Evolutionary conservation across 53 echinoderm and acorn worm species (phyloP), one percentile per base, ranked within the genome.

Genomic region (Echinarachnius parma): DNA sequence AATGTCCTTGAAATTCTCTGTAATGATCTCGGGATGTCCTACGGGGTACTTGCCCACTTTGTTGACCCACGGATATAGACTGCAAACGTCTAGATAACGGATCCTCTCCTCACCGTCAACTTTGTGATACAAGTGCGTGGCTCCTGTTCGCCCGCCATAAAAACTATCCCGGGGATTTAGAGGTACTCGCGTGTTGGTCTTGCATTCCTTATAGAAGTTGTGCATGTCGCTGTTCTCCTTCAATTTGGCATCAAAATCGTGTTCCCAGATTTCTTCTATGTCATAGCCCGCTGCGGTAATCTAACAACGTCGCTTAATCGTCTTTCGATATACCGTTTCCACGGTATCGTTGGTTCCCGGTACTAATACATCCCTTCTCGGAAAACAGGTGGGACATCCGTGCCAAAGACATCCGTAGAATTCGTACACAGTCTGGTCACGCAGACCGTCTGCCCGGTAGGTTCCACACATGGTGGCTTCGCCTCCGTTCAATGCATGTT

Each of bases 381-480:
- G 22, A 46, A 59, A 70, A 28, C 83, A 77, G 16, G 1, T 34
- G 10, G 77, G 59, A 30, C 77, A 83, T 7, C 77, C 67, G 60
- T 77, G 77, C 77, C 58, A 83, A 0, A 67, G 57, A 34, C 77
- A 83, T 2, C 83, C 83, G 49, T 77, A 22, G 29, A 83, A 77
- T 48, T 77, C 83, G 30, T 59, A 77, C 15, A 77, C 68, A 1
- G 46, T 77, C 19, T 52, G 44, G 28, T 19, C 48, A 4, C 66
- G 23, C 3, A 47, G 26, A 4, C 60, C 84, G 36, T 83, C 78
- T 14, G 33, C 70, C 1, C 13, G n/a, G n/a, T 30, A 64, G 1
- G 42, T 65, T 1, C 31, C 78, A n/a, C n/a, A n/a, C 2, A 68
- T 48, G n/a, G 13, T 20, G 14, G 13, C 52, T 60, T 78, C 69